These are phyloP conservation scores for Seriola rivoliana DNA, from an alignment of 2,113 vertebrate genomes.

Conservation along the genomic window DNA sequence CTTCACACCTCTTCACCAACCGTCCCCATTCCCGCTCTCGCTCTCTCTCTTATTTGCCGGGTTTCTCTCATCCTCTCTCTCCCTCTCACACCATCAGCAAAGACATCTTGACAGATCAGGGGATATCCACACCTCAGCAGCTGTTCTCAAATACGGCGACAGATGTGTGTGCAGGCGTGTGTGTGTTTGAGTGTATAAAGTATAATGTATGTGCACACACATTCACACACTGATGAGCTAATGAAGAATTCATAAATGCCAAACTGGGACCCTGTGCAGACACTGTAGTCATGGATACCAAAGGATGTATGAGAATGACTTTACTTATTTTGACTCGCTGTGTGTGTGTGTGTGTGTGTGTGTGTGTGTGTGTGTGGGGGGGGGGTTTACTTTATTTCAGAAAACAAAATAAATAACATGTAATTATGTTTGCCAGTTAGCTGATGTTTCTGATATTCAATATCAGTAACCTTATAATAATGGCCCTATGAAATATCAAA, in stretches of 20 bases:
- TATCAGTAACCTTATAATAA: background rate
- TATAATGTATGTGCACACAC: constrained; percentile 2
- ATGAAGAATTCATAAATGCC: constrained; percentile 79
- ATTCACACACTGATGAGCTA: constrained; percentile 54
- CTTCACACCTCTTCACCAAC: constrained; percentile 30
- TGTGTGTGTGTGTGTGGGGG: constrained; percentile 1
- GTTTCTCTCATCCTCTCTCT: constrained; percentile 19
- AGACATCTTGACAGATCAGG: constrained; percentile 67
- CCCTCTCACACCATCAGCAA: constrained; percentile 45
- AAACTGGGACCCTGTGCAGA: constrained; percentile 60
- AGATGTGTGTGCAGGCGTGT: constrained; percentile 51
- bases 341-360: background rate
- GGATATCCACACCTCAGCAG: constrained; percentile 65
- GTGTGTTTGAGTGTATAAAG: background rate
- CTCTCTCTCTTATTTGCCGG: constrained; percentile 9
- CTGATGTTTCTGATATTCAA: too few species aligned
- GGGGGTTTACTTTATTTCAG: too few species aligned
- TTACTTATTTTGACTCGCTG: constrained; percentile 22
- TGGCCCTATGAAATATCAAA: constrained; percentile 20
- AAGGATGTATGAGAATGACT: constrained; percentile 55
- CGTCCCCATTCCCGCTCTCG: background rate
- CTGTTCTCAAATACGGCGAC: constrained; percentile 67
- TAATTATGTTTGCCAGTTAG: too few species aligned
- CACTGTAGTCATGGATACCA: constrained; percentile 75
- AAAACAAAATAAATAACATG: too few species aligned